Evolutionary conservation across 2,797 vertebrate species (phyloP).

Genomic region (Cottoperca gobio): DNA sequence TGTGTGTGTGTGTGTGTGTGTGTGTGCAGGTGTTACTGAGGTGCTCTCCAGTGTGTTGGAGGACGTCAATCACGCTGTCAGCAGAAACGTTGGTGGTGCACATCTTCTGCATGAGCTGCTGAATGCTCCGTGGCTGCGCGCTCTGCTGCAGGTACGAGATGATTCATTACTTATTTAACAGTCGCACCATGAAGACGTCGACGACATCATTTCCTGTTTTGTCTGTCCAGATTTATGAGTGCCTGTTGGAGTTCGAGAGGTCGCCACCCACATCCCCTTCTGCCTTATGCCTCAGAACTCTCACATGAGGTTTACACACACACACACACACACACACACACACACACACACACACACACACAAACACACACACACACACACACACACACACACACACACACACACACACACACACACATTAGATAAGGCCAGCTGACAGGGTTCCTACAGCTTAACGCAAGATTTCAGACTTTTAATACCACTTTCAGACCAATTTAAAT

Average conservation of each 20-base stretch:
- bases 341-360: background rate
- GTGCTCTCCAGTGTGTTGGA: conserved; percentile 87
- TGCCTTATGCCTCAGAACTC: conserved; percentile 80
- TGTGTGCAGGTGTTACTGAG: conserved; percentile 83
- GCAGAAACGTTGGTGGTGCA: conserved; percentile 84
- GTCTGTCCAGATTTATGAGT: conserved; percentile 88
- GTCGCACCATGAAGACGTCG: background rate
- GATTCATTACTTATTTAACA: too few relatives aligned
- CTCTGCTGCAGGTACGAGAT: conserved; percentile 92
- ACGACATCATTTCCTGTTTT: conserved; percentile 12
- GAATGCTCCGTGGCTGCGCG: conserved; percentile 88
- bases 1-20: conserved; percentile 20
- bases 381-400: too few relatives aligned
- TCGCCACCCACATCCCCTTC: conserved; percentile 80
- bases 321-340: background rate
- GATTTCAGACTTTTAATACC: too few relatives aligned
- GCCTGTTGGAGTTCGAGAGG: conserved; percentile 86
- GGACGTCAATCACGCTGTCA: conserved; percentile 86
- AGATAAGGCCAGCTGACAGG: too few relatives aligned
- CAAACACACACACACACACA: background rate
- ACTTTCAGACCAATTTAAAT: too few relatives aligned
- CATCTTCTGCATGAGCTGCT: conserved; percentile 90
- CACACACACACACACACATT: too few relatives aligned
- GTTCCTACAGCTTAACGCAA: too few relatives aligned
- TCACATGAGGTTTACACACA: conserved; percentile 84